Base-by-base conservation (phyloP, 2,113 vertebrate genomes). In the Callipepla squamata region DNA sequence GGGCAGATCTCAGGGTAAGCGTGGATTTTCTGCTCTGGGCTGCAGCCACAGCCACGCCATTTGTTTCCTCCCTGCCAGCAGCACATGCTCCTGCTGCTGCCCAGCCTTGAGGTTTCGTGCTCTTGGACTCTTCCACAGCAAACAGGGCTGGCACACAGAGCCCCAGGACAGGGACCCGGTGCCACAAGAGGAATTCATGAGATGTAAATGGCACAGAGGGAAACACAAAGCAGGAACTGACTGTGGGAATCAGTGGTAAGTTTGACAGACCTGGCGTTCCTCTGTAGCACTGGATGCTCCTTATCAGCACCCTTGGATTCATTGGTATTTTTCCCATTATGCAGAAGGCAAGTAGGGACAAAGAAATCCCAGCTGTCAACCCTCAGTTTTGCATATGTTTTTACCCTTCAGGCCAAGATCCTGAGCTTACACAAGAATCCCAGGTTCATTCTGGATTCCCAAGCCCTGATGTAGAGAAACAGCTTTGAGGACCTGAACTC, bases 171-270 rank as follows among this genome's bases (percentile, higher is more conserved):
- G 83, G 61, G 78, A 81, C 76, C 8, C 4, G 2, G 36, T 62
- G 11, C 89, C n/a, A 6, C 0, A 55, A 69, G 63, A 76, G 72
- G 82, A 89, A 92, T 95, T 94, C 18, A 77, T 67, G 92, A 94
- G 85, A 90, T 95, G 93, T 73, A 90, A 93, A 95, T 47, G 82
- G 42, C 92, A 45, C 93, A 80, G 94, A 85, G 76, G 92, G 90
- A 93, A 53, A 74, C 53, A 92, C 72, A 93, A 80, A 92, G 87
- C 85, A 69, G 78, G 81, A 55, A 47, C 36, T 30, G 67, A 7
- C 63, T 19, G 76, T 6, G 62, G 85, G 63, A 89, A 79, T 11
- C 30, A 65, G 0, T 6, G 62, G 5, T 77, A 76, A 85, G 76
- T 26, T 53, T 4, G 20, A 69, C 6, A 7, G 92, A 80, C 63